phyloP scores from a whole-genome alignment of 2,113 vertebrate species.

The Pongo pygmaeus region DNA sequence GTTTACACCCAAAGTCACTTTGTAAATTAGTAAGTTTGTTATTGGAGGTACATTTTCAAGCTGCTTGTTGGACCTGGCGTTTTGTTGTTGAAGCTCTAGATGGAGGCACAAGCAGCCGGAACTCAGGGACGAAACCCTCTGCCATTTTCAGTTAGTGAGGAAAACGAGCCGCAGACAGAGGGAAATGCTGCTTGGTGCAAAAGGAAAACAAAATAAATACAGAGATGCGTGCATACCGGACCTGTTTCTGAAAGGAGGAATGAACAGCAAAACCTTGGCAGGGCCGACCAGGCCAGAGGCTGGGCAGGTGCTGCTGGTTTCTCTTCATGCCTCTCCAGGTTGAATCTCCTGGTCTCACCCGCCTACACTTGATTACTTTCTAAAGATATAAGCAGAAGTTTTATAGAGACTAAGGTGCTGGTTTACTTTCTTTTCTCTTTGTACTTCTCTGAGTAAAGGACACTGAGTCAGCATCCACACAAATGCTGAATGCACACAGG shows the following conservation, averaged over 20 bases:
- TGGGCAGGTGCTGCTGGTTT: no score
- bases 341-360: no score
- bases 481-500: rapidly evolving
- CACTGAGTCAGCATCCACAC: no score
- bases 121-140: not conserved
- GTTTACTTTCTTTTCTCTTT: not conserved
- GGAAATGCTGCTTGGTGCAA: not conserved
- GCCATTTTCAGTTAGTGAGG: not conserved
- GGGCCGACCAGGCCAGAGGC: no score
- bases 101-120: not conserved
- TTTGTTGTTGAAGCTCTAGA: not conserved
- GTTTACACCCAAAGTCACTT: not conserved
- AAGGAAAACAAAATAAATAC: not conserved
- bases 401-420: not conserved
- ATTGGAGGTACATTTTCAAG: not conserved
- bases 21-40: not conserved
- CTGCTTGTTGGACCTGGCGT: not conserved
- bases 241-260: no score
- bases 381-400: not conserved
- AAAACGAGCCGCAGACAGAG: no score
- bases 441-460: not conserved
- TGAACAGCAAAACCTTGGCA: no score
- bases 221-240: no score
- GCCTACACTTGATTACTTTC: not conserved
- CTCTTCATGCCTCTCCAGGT: no score